Evolutionary conservation across 2,113 vertebrate genomes (phyloP), one percentile per base, ranked within the genome.

Genomic region (Lampris incognitus): DNA sequence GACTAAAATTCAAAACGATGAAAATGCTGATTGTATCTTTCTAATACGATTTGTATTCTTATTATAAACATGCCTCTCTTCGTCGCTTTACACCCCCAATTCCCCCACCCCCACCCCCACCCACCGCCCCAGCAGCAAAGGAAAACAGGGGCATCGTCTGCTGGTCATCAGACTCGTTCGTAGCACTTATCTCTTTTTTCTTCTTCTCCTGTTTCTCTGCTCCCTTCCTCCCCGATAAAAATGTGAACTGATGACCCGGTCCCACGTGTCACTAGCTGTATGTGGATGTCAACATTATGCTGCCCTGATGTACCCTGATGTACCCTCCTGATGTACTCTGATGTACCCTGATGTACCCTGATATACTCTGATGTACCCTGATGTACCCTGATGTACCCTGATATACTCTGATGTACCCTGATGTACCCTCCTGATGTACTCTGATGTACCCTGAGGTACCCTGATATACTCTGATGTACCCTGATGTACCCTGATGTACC

Each of bases 181-280:
- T 39, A 85, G 88, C 88, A 90, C 85, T 88, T 87, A 81, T 51
- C 44, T 60, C 36, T 51, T 63, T 44, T 58, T 44, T 49, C 37
- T 36, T 66, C 57, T 10, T 10, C 52, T 62, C 5, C 44, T 46
- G 39, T 6, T 39, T 68, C 51, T 46, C 63, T 50, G 37, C 66
- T 24, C 8, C 42, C 3, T 0, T 57, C n/a, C 51, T 72, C 78
- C 84, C 80, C 63, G 24, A 24, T 37, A 36, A 82, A 64, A 87
- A 91, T 87, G 87, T 92, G 83, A 90, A 41, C n/a, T 60, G 90
- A 69, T 39, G 11, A 69, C 11, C 67, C 42, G 56, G 76, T 69
- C 38, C 56, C 4, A 55, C 36, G 56, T 79, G 66, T 61, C 68
- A 38, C 78, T 70, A 37, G 3, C 5, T 79, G 41, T 42, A 70